phyloP scores from a whole-genome alignment of 1,140 invertebrate genomes.

The Halyomorpha halys region DNA sequence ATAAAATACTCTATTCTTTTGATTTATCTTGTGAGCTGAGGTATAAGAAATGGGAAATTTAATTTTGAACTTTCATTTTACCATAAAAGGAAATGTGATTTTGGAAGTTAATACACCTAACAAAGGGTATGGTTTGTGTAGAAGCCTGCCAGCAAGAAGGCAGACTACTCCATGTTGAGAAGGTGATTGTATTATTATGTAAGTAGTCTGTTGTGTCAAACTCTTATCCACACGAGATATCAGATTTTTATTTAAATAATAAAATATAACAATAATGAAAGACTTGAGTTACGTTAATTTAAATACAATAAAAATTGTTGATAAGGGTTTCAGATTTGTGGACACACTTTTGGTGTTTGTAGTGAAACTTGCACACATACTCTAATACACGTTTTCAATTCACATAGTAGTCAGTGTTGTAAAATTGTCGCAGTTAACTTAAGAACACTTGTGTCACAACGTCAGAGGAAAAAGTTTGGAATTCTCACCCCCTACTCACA shows the following conservation, averaged over 20 bases:
- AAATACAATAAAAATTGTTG: neutral
- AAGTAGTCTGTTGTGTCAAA: slow-evolving; percentile 21
- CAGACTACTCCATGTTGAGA: slow-evolving; percentile 25
- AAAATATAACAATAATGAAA: no score
- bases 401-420: slow-evolving; percentile 8
- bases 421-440: neutral
- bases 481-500: no score
- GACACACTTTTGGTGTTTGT: slow-evolving; percentile 25
- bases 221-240: slow-evolving; percentile 11
- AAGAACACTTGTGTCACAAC: neutral
- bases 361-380: slow-evolving; percentile 6
- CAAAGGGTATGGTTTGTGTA: slow-evolving; percentile 20
- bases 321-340: slow-evolving; percentile 18
- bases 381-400: slow-evolving; percentile 7
- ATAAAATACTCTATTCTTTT: no score
- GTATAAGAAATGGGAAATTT: no score
- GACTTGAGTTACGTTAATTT: no score
- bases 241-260: neutral
- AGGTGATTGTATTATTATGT: slow-evolving; percentile 24
- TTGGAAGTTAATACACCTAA: slow-evolving; percentile 4
- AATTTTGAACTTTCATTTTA: no score
- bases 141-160: slow-evolving; percentile 24
- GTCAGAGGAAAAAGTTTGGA: no score
- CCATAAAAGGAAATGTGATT: no score
- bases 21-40: no score